These are phyloP conservation scores for Camponotus floridanus DNA, from an alignment of 1,140 invertebrate species.

Conservation along the genomic window DNA sequence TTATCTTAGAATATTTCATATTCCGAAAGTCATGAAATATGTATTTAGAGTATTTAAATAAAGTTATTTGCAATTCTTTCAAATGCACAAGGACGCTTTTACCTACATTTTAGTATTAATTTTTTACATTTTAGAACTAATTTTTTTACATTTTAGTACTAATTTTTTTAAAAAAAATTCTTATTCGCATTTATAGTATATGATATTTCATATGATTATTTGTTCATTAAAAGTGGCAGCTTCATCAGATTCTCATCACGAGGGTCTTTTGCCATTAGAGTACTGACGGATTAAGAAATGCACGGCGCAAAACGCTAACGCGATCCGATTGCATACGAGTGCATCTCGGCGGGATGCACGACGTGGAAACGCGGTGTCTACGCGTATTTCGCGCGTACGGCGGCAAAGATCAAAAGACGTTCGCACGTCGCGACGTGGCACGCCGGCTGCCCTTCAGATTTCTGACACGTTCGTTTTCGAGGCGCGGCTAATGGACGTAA, in stretches of 20 bases:
- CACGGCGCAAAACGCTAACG: not conserved
- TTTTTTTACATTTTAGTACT: not conserved
- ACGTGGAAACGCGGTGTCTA: slow-evolving; percentile 29
- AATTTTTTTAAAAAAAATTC: not conserved
- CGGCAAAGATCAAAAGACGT: slow-evolving; percentile 65
- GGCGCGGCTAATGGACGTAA: slow-evolving; percentile 61
- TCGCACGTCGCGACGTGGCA: slow-evolving; percentile 37
- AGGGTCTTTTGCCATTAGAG: too few relatives aligned
- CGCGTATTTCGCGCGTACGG: slow-evolving; percentile 41
- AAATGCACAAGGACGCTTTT: too few relatives aligned
- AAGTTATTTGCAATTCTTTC: too few relatives aligned
- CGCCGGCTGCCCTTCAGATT: slow-evolving; percentile 48
- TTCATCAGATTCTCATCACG: not conserved
- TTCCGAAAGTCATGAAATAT: too few relatives aligned
- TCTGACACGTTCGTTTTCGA: slow-evolving; percentile 57
- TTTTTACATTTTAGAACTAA: not conserved
- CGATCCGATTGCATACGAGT: slow-evolving; percentile 13
- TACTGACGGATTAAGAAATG: slow-evolving; percentile 27
- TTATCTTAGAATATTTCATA: too few relatives aligned
- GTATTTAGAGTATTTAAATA: too few relatives aligned
- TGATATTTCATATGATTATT: not conserved
- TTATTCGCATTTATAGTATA: not conserved
- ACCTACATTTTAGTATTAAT: not conserved
- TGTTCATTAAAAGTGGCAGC: not conserved
- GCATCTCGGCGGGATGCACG: slow-evolving; percentile 26